Percentiles rank a stretch among this genome's conserved stretches.
Conservation (phyloP, 1,140 invertebrate species). For the Laodelphax striatellus region DNA sequence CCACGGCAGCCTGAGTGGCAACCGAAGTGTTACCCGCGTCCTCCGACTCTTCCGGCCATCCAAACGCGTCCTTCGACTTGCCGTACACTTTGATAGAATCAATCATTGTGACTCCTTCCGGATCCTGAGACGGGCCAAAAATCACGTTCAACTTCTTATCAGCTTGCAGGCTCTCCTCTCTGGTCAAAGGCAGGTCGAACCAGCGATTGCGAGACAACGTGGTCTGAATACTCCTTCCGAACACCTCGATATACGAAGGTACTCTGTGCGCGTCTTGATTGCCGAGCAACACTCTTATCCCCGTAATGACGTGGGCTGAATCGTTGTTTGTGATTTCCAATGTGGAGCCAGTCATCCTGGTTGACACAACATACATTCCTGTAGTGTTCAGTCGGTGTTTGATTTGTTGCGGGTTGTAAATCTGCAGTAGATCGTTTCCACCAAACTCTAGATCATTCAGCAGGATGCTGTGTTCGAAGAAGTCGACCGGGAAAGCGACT, state of each 20-base stretch:
- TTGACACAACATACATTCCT: slow-evolving; percentile 80
- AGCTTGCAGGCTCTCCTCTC: slow-evolving; percentile 85
- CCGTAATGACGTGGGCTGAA: slow-evolving; percentile 74
- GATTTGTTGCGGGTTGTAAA: slow-evolving; percentile 90
- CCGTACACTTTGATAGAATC: slow-evolving; percentile 91
- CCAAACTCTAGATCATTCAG: slow-evolving; percentile 92
- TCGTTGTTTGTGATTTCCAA: slow-evolving; percentile 85
- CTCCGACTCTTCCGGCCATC: slow-evolving; percentile 92
- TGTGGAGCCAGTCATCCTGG: slow-evolving; percentile 76
- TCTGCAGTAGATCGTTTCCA: slow-evolving; percentile 88
- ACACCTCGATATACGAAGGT: slow-evolving; percentile 75
- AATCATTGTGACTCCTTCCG: slow-evolving; percentile 79
- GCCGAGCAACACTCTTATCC: slow-evolving; percentile 73
- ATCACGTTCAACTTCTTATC: slow-evolving; percentile 85
- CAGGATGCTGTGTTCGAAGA: slow-evolving; percentile 87
- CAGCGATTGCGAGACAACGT: slow-evolving; percentile 68
- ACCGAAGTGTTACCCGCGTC: slow-evolving; percentile 54
- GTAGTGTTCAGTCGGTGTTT: slow-evolving; percentile 86
- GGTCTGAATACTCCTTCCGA: slow-evolving; percentile 71
- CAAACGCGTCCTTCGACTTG: slow-evolving; percentile 91
- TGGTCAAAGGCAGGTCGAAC: slow-evolving; percentile 90
- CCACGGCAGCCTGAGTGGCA: slow-evolving; percentile 28
- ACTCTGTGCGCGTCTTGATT: slow-evolving; percentile 74
- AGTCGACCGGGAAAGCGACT: slow-evolving; percentile 80
- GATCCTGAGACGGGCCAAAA: slow-evolving; percentile 83